These are phyloP conservation scores for Montipora foliosa DNA, from an alignment of 64 coral and sea anemone genomes.

Conservation along the genomic window DNA sequence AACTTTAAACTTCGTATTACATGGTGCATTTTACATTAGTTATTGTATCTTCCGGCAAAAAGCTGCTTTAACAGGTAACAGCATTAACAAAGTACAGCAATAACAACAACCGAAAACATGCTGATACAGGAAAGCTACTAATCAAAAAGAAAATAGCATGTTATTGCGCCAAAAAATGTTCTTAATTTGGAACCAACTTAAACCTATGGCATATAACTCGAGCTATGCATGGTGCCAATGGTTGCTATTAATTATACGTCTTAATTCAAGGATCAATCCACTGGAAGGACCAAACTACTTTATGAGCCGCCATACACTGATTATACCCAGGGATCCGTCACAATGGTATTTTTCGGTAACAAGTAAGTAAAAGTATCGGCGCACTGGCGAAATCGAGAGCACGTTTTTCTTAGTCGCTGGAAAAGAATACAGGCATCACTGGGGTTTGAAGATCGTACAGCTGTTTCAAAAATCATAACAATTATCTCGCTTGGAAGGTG, in stretches of 20 bases:
- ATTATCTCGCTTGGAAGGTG: no score
- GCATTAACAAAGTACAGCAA: constrained; percentile 42
- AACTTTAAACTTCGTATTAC: constrained; percentile 3
- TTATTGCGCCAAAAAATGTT: constrained; percentile 73
- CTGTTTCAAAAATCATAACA: no score
- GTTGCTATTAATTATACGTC: no score
- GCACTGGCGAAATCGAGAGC: no score
- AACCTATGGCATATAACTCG: background rate
- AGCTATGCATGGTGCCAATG: no score
- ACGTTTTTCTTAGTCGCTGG: no score
- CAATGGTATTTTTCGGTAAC: no score
- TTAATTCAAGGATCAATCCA: background rate
- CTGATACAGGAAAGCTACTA: constrained; percentile 49
- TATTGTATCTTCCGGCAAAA: constrained; percentile 26
- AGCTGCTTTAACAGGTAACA: constrained; percentile 55
- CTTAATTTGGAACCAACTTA: constrained; percentile 52
- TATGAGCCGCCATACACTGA: constrained; percentile 14
- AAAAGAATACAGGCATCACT: constrained; percentile 3
- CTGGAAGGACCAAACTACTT: constrained; percentile 44
- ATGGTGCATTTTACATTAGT: constrained; percentile 25
- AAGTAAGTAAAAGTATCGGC: no score
- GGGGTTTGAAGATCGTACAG: constrained; percentile 68
- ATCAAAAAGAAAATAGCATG: constrained; percentile 66
- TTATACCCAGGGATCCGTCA: background rate
- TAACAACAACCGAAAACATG: constrained; percentile 47